Percentiles rank a stretch among this genome's conserved stretches.
phyloP scores from a whole-genome alignment of 2,113 vertebrate genomes.

The Apteryx mantelli region DNA sequence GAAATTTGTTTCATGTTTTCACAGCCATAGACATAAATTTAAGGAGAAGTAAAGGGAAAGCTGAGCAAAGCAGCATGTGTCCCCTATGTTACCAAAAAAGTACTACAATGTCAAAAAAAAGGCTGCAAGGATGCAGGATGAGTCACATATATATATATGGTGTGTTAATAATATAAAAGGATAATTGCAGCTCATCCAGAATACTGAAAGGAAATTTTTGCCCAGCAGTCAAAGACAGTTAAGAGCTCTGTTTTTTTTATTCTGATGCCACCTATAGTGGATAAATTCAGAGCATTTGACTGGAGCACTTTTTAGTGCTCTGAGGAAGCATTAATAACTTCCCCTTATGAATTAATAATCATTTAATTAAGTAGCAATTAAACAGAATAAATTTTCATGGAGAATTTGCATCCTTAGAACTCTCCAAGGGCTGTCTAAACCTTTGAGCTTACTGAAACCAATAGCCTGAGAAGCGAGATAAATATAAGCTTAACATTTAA shows the following conservation, averaged over 20 bases:
- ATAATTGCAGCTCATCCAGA: neutral
- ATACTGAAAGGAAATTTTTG: neutral
- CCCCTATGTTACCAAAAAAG: neutral
- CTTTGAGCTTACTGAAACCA: neutral
- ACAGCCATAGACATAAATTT: neutral
- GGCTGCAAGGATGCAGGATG: neutral
- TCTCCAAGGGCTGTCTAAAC: neutral
- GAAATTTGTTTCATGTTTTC: too few relatives aligned
- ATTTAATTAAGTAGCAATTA: neutral
- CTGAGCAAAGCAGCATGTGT: neutral
- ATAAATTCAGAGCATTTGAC: neutral
- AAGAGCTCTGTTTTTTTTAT: neutral
- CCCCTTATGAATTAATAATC: neutral
- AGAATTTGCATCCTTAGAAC: neutral
- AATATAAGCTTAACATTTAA: neutral
- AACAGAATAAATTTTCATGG: neutral
- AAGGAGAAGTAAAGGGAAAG: neutral
- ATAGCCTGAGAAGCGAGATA: neutral
- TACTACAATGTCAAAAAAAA: too few relatives aligned
- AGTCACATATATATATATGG: neutral
- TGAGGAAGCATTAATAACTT: neutral
- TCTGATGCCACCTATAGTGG: neutral
- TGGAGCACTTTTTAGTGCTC: neutral
- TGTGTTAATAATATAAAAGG: neutral
- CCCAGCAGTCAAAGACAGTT: neutral